These are phyloP conservation scores for Eulithis prunata DNA, from an alignment of 2,888 invertebrate species.

Conservation along the genomic window DNA sequence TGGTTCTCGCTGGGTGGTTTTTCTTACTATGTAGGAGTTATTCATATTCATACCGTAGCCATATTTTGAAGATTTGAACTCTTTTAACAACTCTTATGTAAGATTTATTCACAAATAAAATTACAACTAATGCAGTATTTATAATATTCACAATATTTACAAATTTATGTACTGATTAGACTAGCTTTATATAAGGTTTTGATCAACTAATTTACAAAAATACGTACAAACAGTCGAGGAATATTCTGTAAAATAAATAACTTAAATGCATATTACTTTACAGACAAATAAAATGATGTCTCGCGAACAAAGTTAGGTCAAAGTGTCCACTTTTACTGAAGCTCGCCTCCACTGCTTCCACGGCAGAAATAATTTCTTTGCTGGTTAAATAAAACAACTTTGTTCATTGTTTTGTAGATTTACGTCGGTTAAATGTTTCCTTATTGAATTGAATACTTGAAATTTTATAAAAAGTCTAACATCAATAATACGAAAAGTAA, in stretches of 20 bases:
- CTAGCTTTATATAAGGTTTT: no score
- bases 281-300: constrained; percentile 42
- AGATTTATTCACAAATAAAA: no score
- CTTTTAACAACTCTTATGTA: no score
- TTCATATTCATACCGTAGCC: constrained; percentile 12
- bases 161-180: no score
- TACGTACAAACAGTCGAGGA: no score
- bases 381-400: constrained; percentile 41
- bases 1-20: constrained; percentile 29
- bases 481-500: no score
- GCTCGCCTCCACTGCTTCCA: constrained; percentile 31
- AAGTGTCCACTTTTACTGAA: constrained; percentile 34
- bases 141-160: no score
- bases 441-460: neutral
- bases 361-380: constrained; percentile 39
- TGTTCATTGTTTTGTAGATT: constrained; percentile 35
- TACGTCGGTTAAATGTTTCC: neutral
- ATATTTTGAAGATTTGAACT: constrained; percentile 3
- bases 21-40: constrained; percentile 7
- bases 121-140: no score
- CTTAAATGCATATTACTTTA: constrained; percentile 11
- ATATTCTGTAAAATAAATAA: no score
- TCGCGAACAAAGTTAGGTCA: constrained; percentile 41
- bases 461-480: no score
- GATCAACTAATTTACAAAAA: no score